Evolutionary conservation across 2,113 vertebrate genomes (phyloP), one percentile per base, ranked within the genome.

Genomic region (Corvus hawaiiensis): DNA sequence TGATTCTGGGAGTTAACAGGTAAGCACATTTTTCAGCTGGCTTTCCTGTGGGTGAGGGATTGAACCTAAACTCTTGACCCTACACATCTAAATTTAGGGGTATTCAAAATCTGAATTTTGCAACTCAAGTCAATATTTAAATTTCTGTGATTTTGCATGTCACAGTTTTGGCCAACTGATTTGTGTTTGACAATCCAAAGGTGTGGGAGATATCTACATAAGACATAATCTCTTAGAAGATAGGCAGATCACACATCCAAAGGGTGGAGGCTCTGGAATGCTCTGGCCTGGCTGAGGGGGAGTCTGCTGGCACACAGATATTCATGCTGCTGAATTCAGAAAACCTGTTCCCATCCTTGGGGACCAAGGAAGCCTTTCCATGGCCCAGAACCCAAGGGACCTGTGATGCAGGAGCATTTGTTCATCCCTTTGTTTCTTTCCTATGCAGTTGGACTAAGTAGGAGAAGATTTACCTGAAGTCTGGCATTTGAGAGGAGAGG

Each of bases 141-240:
- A 96, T 97, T 93, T 96, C 44, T 56, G 56, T 90, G 86, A 54
- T 90, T 94, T 92, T 81, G 69, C 21, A 27, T 90, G 89, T 81
- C 58, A 26, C 59, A 28, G 37, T 90, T 95, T 86, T 85, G 41
- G 56, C 68, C 79, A 84, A 4, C 64, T 43, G 72, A 19, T 84
- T 90, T 68, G 32, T 97, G 83, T 97, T 97, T 97, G 96, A 93
- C 94, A 90, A 94, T 97, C 96, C 96, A 97, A 97, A 97, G 96
- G 96, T 96, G 80, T 96, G 89, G 72, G 64, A 96, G 92, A 90
- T 96, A 95, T 2, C 80, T 90, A 11, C 76, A 66, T 77, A 37
- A 0, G 16, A 52, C 82, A 39, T 93, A 89, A 97, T 93, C 96
- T 94, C 37, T 52, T 30, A 13, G 83, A 43, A 96, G 96, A 97